Percentiles rank a stretch among this genome's conserved stretches.
Evolutionary conservation across 2,113 vertebrate genomes (phyloP).

Genomic region (Castor canadensis): DNA sequence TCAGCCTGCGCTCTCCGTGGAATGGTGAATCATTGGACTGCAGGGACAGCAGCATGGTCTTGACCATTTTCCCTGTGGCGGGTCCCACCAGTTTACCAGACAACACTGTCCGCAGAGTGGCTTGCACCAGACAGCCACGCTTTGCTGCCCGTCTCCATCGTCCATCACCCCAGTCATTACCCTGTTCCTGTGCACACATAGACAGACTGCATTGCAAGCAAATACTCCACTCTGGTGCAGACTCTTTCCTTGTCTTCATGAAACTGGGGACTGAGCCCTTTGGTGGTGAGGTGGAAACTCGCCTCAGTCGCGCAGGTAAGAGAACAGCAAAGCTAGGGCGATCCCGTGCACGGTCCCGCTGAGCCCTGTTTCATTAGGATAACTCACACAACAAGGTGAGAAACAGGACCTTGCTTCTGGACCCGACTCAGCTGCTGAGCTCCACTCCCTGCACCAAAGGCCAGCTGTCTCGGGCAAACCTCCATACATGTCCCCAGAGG

Average conservation of each 20-base stretch:
- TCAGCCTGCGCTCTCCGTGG: accelerated
- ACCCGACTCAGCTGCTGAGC: accelerated
- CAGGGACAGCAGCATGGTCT: accelerated
- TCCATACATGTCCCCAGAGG: too few species aligned
- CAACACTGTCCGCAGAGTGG: accelerated
- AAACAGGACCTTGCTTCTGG: accelerated
- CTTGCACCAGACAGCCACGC: accelerated
- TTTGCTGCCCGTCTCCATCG: accelerated
- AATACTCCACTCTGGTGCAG: accelerated
- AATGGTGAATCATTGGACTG: accelerated
- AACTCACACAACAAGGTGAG: not conserved
- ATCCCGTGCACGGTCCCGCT: accelerated
- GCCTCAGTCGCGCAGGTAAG: too few species aligned
- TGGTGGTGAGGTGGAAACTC: not conserved
- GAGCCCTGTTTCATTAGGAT: accelerated
- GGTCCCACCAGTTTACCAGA: accelerated
- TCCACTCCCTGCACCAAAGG: accelerated
- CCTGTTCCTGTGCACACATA: accelerated
- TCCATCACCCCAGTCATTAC: accelerated
- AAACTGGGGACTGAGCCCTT: not conserved
- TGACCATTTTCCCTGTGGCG: accelerated
- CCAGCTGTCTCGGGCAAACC: accelerated
- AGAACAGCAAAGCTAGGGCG: not conserved
- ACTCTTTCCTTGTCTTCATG: not conserved
- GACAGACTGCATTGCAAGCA: accelerated